Conservation (phyloP, 2,888 invertebrate species). For the Drepanosiphum platanoidis region DNA sequence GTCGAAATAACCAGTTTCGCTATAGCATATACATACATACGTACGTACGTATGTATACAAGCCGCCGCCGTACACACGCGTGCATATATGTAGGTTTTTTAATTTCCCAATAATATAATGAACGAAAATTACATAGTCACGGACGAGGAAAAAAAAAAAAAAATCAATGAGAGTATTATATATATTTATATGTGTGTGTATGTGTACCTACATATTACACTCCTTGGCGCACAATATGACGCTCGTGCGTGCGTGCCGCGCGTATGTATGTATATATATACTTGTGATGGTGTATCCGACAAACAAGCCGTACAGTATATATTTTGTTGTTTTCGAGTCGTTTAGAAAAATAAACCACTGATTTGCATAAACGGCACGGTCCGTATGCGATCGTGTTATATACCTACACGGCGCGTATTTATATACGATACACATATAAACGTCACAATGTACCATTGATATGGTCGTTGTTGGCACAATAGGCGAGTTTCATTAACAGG, state of each 20-base stretch:
- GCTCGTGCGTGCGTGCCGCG: not conserved
- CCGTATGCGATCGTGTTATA: slow-evolving; percentile 18
- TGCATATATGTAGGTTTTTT: not conserved
- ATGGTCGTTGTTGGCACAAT: slow-evolving; percentile 41
- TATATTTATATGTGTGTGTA: not conserved
- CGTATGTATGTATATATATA: not conserved
- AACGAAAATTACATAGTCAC: slow-evolving; percentile 55
- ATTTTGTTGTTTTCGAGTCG: slow-evolving; percentile 45
- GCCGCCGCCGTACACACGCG: too few relatives aligned
- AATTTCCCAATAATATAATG: slow-evolving; percentile 23
- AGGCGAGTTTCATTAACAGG: slow-evolving; percentile 59
- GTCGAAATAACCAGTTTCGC: slow-evolving; percentile 47
- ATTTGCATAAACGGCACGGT: slow-evolving; percentile 57
- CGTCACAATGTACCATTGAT: slow-evolving; percentile 57
- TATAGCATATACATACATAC: not conserved
- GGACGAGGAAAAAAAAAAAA: slow-evolving; percentile 44
- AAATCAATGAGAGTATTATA: slow-evolving; percentile 35
- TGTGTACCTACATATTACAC: not conserved
- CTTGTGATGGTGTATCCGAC: slow-evolving; percentile 40
- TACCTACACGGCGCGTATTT: not conserved
- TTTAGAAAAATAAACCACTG: slow-evolving; percentile 53
- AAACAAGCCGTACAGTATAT: slow-evolving; percentile 36
- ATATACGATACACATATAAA: not conserved
- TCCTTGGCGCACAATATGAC: slow-evolving; percentile 20
- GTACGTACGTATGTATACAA: not conserved